Evolutionary conservation across 2,888 invertebrate genomes (phyloP).

Genomic region (Horisme vitalbata): DNA sequence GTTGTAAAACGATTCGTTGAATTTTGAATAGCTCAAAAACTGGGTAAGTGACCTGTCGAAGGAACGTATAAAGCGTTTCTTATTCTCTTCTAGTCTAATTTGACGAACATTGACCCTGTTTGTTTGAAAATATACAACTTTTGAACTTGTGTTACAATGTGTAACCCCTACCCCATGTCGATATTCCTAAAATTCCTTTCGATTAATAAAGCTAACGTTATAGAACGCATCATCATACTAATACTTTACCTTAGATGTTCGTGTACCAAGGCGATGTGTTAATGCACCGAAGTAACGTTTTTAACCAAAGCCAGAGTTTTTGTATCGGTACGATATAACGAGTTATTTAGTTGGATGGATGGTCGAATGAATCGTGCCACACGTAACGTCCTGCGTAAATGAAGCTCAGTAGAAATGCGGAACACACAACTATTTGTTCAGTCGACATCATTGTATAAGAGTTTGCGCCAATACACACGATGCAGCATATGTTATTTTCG

Average conservation of each 20-base stretch:
- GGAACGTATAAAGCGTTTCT: constrained; percentile 71
- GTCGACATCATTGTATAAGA: constrained; percentile 81
- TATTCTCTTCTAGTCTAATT: constrained; percentile 71
- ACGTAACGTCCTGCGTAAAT: constrained; percentile 74
- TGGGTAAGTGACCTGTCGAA: constrained; percentile 72
- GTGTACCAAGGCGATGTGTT: not conserved
- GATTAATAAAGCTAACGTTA: no score
- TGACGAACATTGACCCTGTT: constrained; percentile 67
- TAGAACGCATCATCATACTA: constrained; percentile 12
- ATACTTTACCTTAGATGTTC: constrained; percentile 6
- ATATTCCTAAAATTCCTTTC: no score
- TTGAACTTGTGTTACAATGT: no score
- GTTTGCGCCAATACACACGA: constrained; percentile 72
- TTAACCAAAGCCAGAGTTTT: constrained; percentile 16
- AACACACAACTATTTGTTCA: constrained; percentile 80
- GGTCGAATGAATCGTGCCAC: constrained; percentile 50
- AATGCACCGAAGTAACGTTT: constrained; percentile 19
- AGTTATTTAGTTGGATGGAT: constrained; percentile 45
- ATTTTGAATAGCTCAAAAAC: constrained; percentile 76
- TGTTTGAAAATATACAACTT: no score
- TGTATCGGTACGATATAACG: constrained; percentile 29
- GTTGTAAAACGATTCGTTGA: constrained; percentile 76
- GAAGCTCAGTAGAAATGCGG: constrained; percentile 81
- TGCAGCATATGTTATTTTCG: constrained; percentile 77
- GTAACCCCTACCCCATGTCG: no score